Percentiles rank a stretch among this genome's conserved stretches.
Conservation (phyloP, 2,888 invertebrate species). For the Campoplex nolae region DNA sequence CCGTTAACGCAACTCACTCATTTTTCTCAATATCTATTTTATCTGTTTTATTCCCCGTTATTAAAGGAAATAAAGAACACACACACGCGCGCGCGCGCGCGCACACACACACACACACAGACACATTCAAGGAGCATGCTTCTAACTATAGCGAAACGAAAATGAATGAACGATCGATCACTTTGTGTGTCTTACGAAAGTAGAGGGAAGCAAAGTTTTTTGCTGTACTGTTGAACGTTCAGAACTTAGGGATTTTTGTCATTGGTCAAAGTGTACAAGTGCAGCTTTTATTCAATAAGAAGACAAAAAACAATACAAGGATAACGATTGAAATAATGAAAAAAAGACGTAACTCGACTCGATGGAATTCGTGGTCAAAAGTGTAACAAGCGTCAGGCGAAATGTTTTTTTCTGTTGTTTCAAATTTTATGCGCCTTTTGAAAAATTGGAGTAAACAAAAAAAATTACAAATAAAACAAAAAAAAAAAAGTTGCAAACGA, state of each 20-base stretch:
- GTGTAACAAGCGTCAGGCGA: conserved; percentile 24
- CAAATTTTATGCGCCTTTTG: conserved; percentile 24
- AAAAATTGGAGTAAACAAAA: background rate
- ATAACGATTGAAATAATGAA: background rate
- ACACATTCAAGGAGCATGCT: conserved; percentile 10
- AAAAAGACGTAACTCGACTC: background rate
- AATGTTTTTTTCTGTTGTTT: conserved; percentile 7
- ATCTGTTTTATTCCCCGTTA: conserved; percentile 10
- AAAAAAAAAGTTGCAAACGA: conserved; percentile 12
- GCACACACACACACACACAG: conserved; percentile 7
- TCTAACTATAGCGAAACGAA: conserved; percentile 17
- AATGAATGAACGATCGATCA: background rate
- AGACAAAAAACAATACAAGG: conserved; percentile 1
- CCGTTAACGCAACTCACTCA: conserved; percentile 80
- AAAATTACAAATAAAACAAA: conserved; percentile 3
- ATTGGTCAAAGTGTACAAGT: background rate
- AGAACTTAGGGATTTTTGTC: background rate
- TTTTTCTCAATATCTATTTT: background rate
- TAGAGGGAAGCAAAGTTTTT: conserved; percentile 19
- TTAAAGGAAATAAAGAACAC: conserved; percentile 11
- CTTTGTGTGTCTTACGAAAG: background rate
- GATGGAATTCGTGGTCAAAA: background rate
- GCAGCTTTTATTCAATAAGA: conserved; percentile 9
- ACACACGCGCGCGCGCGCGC: conserved; percentile 7
- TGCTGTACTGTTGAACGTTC: background rate